A percentile compares a stretch with the other conserved stretches of the same genome.
Evolutionary conservation across 2,797 vertebrate species (phyloP).

Genomic region (Karalla daura): DNA sequence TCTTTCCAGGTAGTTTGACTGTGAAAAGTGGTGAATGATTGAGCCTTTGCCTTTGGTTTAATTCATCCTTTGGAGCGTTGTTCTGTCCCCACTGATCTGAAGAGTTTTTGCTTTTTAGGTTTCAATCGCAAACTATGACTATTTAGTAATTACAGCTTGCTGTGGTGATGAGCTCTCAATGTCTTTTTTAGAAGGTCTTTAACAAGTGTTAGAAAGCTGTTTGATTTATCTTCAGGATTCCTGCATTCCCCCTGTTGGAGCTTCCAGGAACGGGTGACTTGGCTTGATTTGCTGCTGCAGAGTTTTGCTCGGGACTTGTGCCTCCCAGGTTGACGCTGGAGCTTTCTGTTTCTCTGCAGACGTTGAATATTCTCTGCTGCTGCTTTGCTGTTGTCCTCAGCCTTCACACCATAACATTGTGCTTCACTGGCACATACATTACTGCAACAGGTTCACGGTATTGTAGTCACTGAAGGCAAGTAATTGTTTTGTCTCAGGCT

Average conservation of each 20-base stretch:
- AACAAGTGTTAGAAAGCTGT: no score
- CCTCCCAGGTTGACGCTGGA: conserved; percentile 29
- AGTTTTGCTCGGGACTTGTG: conserved; percentile 32
- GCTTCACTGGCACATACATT: conserved; percentile 8
- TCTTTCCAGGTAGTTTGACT: no score
- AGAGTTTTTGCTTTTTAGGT: no score
- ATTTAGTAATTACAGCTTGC: no score
- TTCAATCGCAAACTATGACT: no score
- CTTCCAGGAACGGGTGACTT: conserved; percentile 24
- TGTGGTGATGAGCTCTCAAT: no score
- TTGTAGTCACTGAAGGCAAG: conserved; percentile 21
- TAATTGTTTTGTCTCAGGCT: conserved; percentile 18
- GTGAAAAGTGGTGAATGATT: no score
- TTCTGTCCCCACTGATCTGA: no score
- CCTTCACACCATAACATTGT: conserved; percentile 30
- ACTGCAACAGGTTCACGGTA: conserved; percentile 37
- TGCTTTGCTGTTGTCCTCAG: conserved; percentile 39
- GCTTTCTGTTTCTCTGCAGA: conserved; percentile 53
- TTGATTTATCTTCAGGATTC: no score
- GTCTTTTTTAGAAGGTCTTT: no score
- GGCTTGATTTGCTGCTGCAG: conserved; percentile 56
- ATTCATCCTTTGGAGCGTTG: no score
- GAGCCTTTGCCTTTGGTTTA: no score
- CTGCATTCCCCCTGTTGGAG: neutral
- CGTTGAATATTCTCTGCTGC: conserved; percentile 27